Evolutionary conservation across 2,113 vertebrate genomes (phyloP).

Genomic region (Manacus vitellinus): DNA sequence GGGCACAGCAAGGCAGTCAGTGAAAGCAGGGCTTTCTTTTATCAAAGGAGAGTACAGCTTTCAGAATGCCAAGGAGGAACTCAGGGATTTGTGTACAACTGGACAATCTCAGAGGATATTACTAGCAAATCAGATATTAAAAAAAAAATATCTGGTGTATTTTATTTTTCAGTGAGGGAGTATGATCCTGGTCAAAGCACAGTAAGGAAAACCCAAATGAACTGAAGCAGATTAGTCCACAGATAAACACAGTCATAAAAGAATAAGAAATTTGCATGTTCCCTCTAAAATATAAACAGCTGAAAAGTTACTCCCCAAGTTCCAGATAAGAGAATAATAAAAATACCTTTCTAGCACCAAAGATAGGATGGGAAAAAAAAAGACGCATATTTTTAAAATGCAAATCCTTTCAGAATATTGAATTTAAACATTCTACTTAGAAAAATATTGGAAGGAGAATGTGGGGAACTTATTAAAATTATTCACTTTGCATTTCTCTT

Average conservation of each 20-base stretch:
- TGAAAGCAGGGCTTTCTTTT: neutral
- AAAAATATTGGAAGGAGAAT: neutral
- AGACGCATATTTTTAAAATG: neutral
- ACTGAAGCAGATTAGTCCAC: neutral
- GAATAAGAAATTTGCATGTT: neutral
- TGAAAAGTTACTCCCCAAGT: neutral
- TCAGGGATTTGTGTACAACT: neutral
- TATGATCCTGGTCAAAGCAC: neutral
- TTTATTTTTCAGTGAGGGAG: neutral
- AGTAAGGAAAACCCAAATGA: neutral
- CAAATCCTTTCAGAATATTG: neutral
- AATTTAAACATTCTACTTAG: neutral
- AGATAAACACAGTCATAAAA: neutral
- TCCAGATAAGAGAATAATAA: neutral
- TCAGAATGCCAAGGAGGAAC: neutral
- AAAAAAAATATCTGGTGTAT: neutral
- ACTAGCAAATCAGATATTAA: neutral
- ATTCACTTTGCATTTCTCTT: neutral
- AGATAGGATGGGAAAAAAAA: neutral
- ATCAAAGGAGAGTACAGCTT: neutral
- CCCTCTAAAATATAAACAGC: neutral
- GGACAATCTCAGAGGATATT: neutral
- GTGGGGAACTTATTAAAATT: neutral
- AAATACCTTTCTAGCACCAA: neutral
- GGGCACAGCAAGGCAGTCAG: neutral